These are phyloP conservation scores for Loriculus beryllinus DNA, from an alignment of 2,797 vertebrate species.

Conservation along the genomic window DNA sequence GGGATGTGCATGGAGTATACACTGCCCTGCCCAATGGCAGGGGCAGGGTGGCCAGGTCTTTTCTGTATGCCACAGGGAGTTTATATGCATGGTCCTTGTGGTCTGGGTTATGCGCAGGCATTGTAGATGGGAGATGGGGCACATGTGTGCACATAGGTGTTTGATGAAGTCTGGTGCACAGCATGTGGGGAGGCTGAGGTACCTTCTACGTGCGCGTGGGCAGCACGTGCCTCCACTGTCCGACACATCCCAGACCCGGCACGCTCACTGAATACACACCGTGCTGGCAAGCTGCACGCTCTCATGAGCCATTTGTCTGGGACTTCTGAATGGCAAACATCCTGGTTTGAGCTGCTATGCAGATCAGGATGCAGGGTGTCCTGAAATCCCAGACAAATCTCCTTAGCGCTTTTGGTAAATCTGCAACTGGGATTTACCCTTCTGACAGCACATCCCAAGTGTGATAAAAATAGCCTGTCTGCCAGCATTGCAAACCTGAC, in stretches of 20 bases:
- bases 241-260: accelerated
- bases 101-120: not conserved
- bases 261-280: accelerated
- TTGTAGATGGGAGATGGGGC: accelerated
- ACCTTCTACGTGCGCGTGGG: not conserved
- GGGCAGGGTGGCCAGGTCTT: not conserved
- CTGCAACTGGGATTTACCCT: slow-evolving; percentile 34
- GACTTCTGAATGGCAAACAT: slow-evolving; percentile 42
- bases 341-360: slow-evolving; percentile 36
- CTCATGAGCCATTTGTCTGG: not conserved
- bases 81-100: accelerated
- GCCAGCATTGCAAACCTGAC: not conserved
- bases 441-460: slow-evolving; percentile 36
- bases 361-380: slow-evolving; percentile 7
- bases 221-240: not conserved
- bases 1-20: accelerated
- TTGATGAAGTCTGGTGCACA: accelerated
- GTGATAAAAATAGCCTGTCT: slow-evolving; percentile 56
- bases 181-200: accelerated
- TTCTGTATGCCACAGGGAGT: not conserved
- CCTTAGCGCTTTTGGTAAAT: slow-evolving; percentile 49
- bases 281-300: not conserved
- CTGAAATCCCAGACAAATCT: slow-evolving; percentile 58
- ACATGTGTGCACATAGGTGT: accelerated
- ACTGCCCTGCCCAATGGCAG: not conserved